These are phyloP conservation scores for Acomys russatus DNA, from an alignment of 2,797 vertebrate genomes.

Conservation along the genomic window DNA sequence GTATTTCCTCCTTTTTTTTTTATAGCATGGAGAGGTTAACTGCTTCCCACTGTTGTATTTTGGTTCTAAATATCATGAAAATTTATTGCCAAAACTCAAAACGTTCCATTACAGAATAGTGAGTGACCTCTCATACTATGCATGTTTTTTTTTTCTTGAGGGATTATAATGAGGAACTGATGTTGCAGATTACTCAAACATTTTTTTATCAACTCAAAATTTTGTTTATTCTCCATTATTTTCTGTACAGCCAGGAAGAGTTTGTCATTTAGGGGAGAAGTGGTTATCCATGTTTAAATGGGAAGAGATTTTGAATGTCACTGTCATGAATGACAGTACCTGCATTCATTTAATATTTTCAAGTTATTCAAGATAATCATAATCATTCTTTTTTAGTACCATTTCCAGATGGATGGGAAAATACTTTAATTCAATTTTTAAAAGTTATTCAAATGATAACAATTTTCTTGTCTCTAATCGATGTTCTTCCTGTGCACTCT, in stretches of 20 bases:
- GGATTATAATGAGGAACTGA: constrained; percentile 41
- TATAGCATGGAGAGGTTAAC: not conserved
- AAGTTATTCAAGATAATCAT: constrained; percentile 17
- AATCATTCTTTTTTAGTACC: constrained; percentile 30
- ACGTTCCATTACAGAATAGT: not conserved
- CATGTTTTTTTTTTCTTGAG: not conserved
- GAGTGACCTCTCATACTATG: not conserved
- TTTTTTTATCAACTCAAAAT: constrained; percentile 44
- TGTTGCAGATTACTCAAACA: not conserved
- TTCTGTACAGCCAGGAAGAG: not conserved
- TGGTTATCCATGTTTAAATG: constrained; percentile 32
- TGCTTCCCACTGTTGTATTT: not conserved
- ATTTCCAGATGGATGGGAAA: not conserved
- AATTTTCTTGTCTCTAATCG: not conserved
- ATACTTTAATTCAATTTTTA: not conserved
- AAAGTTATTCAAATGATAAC: not conserved
- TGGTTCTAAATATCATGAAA: not conserved
- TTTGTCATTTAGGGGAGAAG: not conserved
- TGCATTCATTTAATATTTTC: constrained; percentile 12
- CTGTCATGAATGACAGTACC: not conserved
- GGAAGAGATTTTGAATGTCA: constrained; percentile 47
- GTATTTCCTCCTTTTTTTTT: constrained; percentile 45
- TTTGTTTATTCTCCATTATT: constrained; percentile 11
- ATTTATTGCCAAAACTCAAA: not conserved
- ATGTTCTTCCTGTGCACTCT: not conserved